phyloP scores from a whole-genome alignment of 2,888 invertebrate species.

The Euzetes globulus region DNA sequence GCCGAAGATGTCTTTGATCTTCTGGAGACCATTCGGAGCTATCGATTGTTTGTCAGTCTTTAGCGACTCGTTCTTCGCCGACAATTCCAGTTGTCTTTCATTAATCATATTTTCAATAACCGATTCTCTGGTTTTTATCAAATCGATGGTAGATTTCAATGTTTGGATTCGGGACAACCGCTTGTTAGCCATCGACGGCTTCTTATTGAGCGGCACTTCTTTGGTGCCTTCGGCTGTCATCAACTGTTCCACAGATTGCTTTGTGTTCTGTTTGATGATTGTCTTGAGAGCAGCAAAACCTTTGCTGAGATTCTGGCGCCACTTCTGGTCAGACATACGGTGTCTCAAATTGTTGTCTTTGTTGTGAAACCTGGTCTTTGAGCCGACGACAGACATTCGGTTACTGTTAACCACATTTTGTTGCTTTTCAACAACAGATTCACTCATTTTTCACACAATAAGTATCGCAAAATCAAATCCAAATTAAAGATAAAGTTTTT shows the following conservation, averaged over 20 bases:
- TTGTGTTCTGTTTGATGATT: neutral
- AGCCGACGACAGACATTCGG: no score
- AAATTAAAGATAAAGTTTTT: no score
- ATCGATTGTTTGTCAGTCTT: neutral
- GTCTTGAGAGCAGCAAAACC: neutral
- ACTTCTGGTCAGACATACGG: slow-evolving; percentile 7
- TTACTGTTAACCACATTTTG: no score
- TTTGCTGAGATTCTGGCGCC: neutral
- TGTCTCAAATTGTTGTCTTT: neutral
- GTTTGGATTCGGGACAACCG: neutral
- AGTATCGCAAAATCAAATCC: no score
- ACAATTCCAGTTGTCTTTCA: neutral
- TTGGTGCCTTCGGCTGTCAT: neutral
- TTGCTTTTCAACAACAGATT: no score
- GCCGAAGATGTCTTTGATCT: neutral
- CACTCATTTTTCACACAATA: no score
- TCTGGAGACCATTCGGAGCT: neutral
- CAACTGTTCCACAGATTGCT: neutral
- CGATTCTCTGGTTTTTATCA: neutral
- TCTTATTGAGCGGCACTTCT: neutral
- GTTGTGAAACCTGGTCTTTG: no score
- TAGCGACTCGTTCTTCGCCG: neutral
- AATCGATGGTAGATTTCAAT: slow-evolving; percentile 2
- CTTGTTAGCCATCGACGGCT: neutral
- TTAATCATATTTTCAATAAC: neutral